Base-by-base conservation (phyloP, 2,797 vertebrate species). In the Thamnophis elegans region DNA sequence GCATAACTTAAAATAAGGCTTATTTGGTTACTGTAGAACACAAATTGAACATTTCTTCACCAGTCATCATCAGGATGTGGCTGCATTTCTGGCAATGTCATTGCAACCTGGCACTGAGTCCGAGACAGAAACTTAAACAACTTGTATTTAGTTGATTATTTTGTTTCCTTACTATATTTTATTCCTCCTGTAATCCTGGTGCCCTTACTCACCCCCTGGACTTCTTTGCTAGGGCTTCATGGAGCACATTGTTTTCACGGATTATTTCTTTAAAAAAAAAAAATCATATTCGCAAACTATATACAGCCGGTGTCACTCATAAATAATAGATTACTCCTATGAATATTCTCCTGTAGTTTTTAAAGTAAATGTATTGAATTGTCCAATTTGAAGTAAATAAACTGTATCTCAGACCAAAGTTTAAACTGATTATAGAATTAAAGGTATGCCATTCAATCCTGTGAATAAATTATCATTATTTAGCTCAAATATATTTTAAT, bases 1-100 rank as follows among this genome's bases (percentile, higher is more conserved):
- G 58, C 94, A 92, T 85, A 89, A 89, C 94, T 96, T 95, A 97
- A 97, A 97, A 94, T 96, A 97, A 96, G 93, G 73, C 65, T 91
- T 91, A 90, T 47, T 62, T 94, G 88, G 89, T 58, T 92, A 92
- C 93, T 94, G 93, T 92, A 94, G 95, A 96, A 96, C 94, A 96
- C 91, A 96, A 95, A 91, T 89, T 92, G 94, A 94, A 92, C 59
- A 93, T 68, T 93, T 95, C 91, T 93, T 90, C 93, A 95, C 85
- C 82, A 62, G 85, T 93, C 90, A 94, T 94, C 93, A 92, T 86
- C 73, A 91, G 92, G 92, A 91, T 93, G 92, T 93, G 92, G 91
- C 78, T 91, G 51, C 85, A 96, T 91, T 85, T 91, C 92, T 56
- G 10, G 93, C 89, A 93, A 87, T 59, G 87, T 28, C 2, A 91